Evolutionary conservation across 2,888 invertebrate species (phyloP), one percentile per base, ranked within the genome.

Genomic region (Papilio elwesi): DNA sequence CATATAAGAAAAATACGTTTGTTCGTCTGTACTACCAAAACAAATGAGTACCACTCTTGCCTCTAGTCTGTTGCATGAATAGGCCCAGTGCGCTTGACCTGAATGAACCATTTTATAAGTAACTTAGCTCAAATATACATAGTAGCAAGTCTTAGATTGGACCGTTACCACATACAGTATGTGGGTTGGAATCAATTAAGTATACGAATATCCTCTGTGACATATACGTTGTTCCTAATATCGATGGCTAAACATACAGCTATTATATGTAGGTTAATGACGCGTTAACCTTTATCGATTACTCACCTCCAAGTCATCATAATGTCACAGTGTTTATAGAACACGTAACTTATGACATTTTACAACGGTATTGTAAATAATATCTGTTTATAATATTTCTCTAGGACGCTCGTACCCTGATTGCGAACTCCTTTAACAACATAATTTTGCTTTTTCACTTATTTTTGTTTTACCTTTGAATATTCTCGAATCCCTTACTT

Each of bases 191-290:
- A 38, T 51, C 49, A 49, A 36, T 51, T 57, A 51, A 15, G 8
- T 15, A 66, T 36, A 36, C 13, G 47, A 36, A 43, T 26, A 12
- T 57, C n/a, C 53, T 67, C 47, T 55, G 47, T 57, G 57, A 57
- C 38, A 57, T 53, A 16, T 53, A 53, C 9, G 16, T 53, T 57
- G 13, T 55, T 55, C 55, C 12, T 57, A 57, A 57, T 57, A 57
- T 57, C 57, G 16, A 38, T 57, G 38, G n/a, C 57, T 57, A n/a
- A 36, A 57, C 38, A 57, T 57, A 57, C 13, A 9, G n/a, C 15
- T 53, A 55, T 55, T 55, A 55, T 57, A 57, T 57, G 57, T 57
- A 57, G 57, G 38, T 13, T 57, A 57, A 57, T 57, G 36, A 38
- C 38, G 3, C 7, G 57, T 57, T 57, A 36, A 57, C 57, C 57